Evolutionary conservation across 2,888 invertebrate species (phyloP).

Genomic region (Orthosia incerta): DNA sequence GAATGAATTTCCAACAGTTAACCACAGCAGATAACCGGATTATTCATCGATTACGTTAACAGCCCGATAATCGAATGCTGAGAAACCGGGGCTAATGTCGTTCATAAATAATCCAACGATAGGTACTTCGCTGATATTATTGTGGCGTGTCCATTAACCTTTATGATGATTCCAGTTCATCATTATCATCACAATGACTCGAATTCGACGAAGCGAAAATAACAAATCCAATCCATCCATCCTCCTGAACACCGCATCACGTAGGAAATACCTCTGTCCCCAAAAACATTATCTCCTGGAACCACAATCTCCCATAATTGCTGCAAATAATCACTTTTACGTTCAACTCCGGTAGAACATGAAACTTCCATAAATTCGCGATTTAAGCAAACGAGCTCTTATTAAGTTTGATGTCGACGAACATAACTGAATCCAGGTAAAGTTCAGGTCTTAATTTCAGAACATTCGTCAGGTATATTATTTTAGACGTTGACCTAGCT

Average conservation of each 20-base stretch:
- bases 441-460: conserved; percentile 30
- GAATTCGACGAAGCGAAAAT: conserved; percentile 1
- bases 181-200: background rate
- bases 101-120: too few relatives aligned
- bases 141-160: background rate
- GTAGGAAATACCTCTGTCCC: conserved; percentile 12
- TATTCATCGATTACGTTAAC: too few relatives aligned
- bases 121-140: background rate
- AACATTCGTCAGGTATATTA: conserved; percentile 37
- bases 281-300: conserved; percentile 28
- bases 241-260: background rate
- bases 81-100: too few relatives aligned
- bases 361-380: conserved; percentile 58
- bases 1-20: too few relatives aligned
- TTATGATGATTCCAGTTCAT: background rate
- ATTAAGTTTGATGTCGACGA: conserved; percentile 38
- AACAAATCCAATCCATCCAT: conserved; percentile 8
- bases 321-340: conserved; percentile 42
- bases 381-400: conserved; percentile 42
- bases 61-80: too few relatives aligned
- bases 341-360: conserved; percentile 39
- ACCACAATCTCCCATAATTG: conserved; percentile 41
- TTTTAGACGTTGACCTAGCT: conserved; percentile 31
- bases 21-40: too few relatives aligned
- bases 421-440: conserved; percentile 43